These are phyloP conservation scores for Knipowitschia caucasica DNA, from an alignment of 2,797 vertebrate species.

Conservation along the genomic window DNA sequence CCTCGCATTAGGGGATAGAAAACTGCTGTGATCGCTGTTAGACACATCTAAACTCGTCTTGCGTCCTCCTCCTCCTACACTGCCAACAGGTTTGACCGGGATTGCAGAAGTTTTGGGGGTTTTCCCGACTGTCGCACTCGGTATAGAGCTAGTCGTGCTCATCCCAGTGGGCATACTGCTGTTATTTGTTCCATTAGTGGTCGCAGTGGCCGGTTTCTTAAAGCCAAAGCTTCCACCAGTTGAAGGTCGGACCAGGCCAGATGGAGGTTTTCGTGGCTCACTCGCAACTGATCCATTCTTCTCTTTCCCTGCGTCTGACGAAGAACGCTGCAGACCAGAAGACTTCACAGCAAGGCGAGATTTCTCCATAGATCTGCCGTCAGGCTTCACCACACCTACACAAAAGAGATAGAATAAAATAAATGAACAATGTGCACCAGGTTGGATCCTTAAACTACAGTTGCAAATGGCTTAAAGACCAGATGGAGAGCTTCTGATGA, in stretches of 20 bases:
- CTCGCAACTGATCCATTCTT: conserved; percentile 49
- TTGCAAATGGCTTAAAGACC: conserved; percentile 11
- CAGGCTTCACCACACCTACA: conserved; percentile 58
- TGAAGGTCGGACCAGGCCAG: conserved; percentile 85
- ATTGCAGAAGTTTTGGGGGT: conserved; percentile 89
- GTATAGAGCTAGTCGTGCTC: background rate
- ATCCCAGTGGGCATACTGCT: conserved; percentile 36
- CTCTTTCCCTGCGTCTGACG: conserved; percentile 90
- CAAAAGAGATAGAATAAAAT: background rate
- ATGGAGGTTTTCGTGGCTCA: conserved; percentile 90
- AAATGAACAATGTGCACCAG: background rate
- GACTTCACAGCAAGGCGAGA: conserved; percentile 85
- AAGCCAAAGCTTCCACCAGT: conserved; percentile 89
- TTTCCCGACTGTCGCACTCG: conserved; percentile 75
- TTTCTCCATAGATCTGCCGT: conserved; percentile 79
- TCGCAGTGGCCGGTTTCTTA: conserved; percentile 81
- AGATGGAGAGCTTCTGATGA: conserved; percentile 18
- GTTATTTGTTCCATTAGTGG: conserved; percentile 71
- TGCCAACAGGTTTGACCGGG: conserved; percentile 84
- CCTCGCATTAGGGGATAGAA: conserved; percentile 87
- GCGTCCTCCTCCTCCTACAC: conserved; percentile 66
- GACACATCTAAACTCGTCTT: conserved; percentile 93
- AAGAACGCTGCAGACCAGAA: conserved; percentile 87
- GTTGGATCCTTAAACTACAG: conserved; percentile 12
- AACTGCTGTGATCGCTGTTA: conserved; percentile 81